Evolutionary conservation across 2,888 invertebrate species (phyloP).

Genomic region (Chrysina gloriosa): DNA sequence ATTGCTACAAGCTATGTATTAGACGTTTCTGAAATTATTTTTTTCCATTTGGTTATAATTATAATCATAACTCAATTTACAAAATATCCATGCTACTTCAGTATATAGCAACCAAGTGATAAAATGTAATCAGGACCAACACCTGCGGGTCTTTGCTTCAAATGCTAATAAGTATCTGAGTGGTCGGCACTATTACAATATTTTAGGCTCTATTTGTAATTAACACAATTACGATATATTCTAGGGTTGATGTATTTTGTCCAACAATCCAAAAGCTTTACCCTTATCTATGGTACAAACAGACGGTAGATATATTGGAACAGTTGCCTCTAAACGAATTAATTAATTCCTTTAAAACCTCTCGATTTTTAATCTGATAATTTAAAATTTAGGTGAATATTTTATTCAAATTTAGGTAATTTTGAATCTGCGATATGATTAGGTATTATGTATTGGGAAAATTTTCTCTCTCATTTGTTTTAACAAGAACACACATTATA

Average conservation of each 20-base stretch:
- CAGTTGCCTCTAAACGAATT: background rate
- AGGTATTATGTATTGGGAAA: too few relatives aligned
- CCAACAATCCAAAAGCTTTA: background rate
- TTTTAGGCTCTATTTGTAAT: conserved; percentile 8
- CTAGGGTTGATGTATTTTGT: conserved; percentile 29
- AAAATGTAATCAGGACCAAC: conserved; percentile 21
- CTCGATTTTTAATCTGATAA: background rate
- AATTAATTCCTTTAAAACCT: background rate
- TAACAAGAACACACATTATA: too few relatives aligned
- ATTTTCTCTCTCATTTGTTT: too few relatives aligned
- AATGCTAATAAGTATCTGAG: conserved; percentile 5
- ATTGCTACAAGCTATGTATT: too few relatives aligned
- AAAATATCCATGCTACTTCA: background rate
- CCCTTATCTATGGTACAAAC: conserved; percentile 16
- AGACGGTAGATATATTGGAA: conserved; percentile 14
- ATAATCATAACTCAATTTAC: background rate
- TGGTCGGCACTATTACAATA: background rate
- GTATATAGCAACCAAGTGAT: conserved; percentile 23
- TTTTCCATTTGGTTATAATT: too few relatives aligned
- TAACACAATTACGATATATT: conserved; percentile 27
- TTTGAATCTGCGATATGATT: too few relatives aligned
- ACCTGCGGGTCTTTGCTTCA: background rate
- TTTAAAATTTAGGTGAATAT: too few relatives aligned
- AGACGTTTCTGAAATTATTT: too few relatives aligned
- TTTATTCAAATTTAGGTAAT: too few relatives aligned